Percentiles rank a stretch among this genome's conserved stretches.
These are phyloP conservation scores for Mythimna loreyi DNA, from an alignment of 2,888 invertebrate genomes.

Conservation along the genomic window DNA sequence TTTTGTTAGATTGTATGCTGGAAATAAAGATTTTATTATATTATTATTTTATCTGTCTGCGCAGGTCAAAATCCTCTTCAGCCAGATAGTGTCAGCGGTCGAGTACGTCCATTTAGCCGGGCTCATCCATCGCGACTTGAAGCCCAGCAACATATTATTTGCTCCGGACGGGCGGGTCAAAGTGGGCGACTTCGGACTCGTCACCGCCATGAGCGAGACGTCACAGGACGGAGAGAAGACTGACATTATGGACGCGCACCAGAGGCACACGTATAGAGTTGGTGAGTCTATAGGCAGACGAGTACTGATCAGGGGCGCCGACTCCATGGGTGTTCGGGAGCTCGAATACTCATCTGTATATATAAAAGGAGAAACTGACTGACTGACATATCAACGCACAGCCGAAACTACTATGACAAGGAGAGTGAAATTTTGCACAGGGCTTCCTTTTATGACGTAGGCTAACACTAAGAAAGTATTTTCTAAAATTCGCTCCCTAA, in stretches of 20 bases:
- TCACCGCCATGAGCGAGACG: conserved; percentile 93
- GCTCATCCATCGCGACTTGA: conserved; percentile 98
- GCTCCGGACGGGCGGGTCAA: conserved; percentile 96
- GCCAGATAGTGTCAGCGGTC: conserved; percentile 98
- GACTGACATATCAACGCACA: too few relatives aligned
- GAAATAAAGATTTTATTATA: too few relatives aligned
- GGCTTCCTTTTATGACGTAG: too few relatives aligned
- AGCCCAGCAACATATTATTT: conserved; percentile 95
- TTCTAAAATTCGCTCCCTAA: too few relatives aligned
- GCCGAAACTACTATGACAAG: too few relatives aligned
- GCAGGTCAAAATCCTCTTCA: conserved; percentile 93
- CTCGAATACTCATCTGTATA: too few relatives aligned
- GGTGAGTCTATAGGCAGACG: conserved; percentile 80
- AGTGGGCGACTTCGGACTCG: conserved; percentile 99
- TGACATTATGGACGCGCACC: conserved; percentile 72
- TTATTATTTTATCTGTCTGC: conserved; percentile 18
- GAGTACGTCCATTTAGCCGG: conserved; percentile 98
- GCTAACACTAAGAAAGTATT: too few relatives aligned
- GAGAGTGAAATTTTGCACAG: too few relatives aligned
- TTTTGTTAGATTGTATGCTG: too few relatives aligned
- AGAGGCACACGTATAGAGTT: conserved; percentile 92
- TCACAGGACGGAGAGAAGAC: conserved; percentile 75
- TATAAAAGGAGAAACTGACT: too few relatives aligned
- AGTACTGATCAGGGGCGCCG: too few relatives aligned
- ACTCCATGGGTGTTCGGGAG: too few relatives aligned